Percentiles rank a stretch among this genome's conserved stretches.
These are phyloP conservation scores for Pyrrhosoma nymphula DNA, from an alignment of 2,888 invertebrate species.

Conservation along the genomic window DNA sequence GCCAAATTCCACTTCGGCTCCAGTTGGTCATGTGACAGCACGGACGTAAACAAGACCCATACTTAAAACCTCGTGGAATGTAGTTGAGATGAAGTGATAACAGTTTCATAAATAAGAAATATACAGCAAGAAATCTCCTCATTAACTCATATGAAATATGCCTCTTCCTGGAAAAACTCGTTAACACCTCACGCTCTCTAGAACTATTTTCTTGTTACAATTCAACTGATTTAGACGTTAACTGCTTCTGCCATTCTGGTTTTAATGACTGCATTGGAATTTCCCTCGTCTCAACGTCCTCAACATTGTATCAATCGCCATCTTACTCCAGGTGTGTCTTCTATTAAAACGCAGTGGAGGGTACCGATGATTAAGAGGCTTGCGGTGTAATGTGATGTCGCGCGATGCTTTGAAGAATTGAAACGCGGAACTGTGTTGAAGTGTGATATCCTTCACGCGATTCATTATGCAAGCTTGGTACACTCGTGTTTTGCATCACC, in stretches of 20 bases:
- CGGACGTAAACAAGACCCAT: background rate
- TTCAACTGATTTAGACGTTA: background rate
- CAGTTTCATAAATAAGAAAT: background rate
- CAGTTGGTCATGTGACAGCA: background rate
- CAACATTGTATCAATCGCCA: background rate
- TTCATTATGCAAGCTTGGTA: background rate
- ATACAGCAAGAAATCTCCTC: background rate
- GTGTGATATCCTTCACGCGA: background rate
- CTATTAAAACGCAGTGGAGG: background rate
- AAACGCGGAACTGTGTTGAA: background rate
- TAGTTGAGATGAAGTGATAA: background rate
- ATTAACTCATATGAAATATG: background rate
- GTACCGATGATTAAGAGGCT: background rate
- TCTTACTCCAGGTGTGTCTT: background rate
- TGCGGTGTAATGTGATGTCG: background rate
- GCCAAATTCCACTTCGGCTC: background rate
- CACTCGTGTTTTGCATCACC: too few relatives aligned
- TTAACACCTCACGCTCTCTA: background rate
- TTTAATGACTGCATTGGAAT: background rate
- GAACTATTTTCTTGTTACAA: background rate
- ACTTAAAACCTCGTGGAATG: background rate
- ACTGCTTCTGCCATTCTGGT: background rate
- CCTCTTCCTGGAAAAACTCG: background rate
- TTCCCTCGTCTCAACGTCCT: background rate
- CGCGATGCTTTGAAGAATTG: background rate